These are phyloP conservation scores for Littorina saxatilis DNA, from an alignment of 1,140 invertebrate species.

Conservation along the genomic window DNA sequence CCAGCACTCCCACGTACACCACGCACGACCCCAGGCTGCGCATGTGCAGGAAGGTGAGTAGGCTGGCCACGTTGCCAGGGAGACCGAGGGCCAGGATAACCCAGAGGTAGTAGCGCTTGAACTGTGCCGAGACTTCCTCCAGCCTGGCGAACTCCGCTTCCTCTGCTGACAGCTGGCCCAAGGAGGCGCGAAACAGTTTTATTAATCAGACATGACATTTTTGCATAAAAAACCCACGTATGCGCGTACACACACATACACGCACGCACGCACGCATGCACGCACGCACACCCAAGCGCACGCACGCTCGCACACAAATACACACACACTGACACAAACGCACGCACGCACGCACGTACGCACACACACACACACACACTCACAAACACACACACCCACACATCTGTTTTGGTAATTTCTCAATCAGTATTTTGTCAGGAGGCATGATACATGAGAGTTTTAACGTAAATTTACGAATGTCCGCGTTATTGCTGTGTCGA, in stretches of 20 bases:
- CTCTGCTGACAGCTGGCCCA: background rate
- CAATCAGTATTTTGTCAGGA: too few relatives aligned
- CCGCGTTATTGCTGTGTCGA: too few relatives aligned
- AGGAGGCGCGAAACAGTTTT: background rate
- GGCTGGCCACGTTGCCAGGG: slow-evolving; percentile 56
- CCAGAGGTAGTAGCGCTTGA: slow-evolving; percentile 51
- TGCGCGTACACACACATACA: background rate
- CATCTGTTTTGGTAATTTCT: too few relatives aligned
- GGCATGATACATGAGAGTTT: too few relatives aligned
- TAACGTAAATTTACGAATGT: too few relatives aligned
- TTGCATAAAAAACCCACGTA: background rate
- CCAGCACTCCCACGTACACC: slow-evolving; percentile 57
- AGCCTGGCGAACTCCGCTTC: background rate
- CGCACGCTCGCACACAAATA: background rate
- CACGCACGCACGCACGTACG: background rate
- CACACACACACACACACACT: background rate
- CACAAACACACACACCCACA: too few relatives aligned
- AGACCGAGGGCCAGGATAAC: slow-evolving; percentile 52
- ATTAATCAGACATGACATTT: background rate
- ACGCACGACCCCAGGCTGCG: slow-evolving; percentile 50
- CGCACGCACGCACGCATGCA: background rate
- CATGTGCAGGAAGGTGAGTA: slow-evolving; percentile 55
- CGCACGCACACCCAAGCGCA: background rate
- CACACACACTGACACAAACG: background rate
- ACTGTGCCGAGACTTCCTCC: background rate